Percentiles rank a stretch among this genome's conserved stretches.
Conservation (phyloP, 2,113 vertebrate genomes). For the Triplophysa rosa region DNA sequence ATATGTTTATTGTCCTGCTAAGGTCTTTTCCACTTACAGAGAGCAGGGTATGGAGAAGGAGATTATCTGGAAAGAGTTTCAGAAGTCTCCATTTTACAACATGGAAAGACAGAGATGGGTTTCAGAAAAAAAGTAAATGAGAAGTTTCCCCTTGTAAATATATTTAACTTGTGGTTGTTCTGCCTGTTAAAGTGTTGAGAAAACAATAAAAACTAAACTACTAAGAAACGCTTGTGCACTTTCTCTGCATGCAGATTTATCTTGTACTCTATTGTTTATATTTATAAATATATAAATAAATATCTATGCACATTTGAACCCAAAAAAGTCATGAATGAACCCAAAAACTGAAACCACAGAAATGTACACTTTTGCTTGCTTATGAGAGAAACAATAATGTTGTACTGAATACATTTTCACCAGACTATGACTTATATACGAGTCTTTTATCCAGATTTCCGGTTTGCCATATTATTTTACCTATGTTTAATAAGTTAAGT, state of each 20-base stretch:
- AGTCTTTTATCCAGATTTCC: background rate
- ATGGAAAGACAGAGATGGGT: background rate
- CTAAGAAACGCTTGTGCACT: too few relatives aligned
- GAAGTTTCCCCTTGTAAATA: too few relatives aligned
- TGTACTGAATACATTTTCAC: conserved; percentile 12
- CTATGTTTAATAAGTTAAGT: too few relatives aligned
- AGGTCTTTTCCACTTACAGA: conserved; percentile 1
- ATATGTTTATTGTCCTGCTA: conserved; percentile 33
- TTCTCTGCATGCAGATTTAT: too few relatives aligned
- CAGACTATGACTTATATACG: background rate
- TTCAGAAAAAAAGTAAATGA: background rate
- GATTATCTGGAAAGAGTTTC: background rate
- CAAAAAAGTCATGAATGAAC: background rate
- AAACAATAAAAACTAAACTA: too few relatives aligned
- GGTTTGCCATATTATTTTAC: too few relatives aligned
- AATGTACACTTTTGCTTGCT: background rate
- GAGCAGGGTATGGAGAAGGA: background rate
- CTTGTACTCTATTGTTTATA: too few relatives aligned
- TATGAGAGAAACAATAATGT: background rate
- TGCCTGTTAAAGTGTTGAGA: too few relatives aligned
- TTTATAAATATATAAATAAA: too few relatives aligned
- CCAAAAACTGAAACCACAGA: background rate
- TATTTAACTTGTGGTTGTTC: too few relatives aligned
- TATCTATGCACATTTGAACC: too few relatives aligned
- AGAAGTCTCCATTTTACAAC: background rate